These are phyloP conservation scores for Drymonia ruficornis DNA, from an alignment of 2,888 invertebrate species.

Conservation along the genomic window DNA sequence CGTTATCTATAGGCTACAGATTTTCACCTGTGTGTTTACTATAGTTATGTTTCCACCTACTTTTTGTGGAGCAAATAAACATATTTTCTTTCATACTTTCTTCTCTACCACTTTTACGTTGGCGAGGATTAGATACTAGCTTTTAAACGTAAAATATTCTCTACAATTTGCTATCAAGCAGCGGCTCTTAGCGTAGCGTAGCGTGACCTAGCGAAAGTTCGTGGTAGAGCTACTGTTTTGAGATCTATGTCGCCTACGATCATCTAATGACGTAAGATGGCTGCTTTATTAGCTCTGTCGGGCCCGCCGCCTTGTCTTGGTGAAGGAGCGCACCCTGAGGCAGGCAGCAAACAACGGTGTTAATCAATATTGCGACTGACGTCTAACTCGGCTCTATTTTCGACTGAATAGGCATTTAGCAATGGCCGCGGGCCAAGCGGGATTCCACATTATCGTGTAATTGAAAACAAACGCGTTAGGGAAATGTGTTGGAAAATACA, in stretches of 20 bases:
- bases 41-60: too few species aligned
- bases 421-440: conserved; percentile 23
- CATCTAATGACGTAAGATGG: neutral
- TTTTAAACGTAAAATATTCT: too few species aligned
- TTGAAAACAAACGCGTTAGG: conserved; percentile 21
- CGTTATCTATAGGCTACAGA: too few species aligned
- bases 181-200: too few species aligned
- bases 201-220: too few species aligned
- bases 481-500: conserved; percentile 27
- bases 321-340: neutral
- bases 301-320: neutral
- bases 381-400: conserved; percentile 12
- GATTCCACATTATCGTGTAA: conserved; percentile 17
- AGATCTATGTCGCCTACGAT: neutral
- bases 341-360: conserved; percentile 6
- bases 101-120: too few species aligned
- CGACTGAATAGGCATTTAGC: conserved; percentile 10
- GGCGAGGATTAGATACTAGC: too few species aligned
- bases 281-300: neutral
- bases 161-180: too few species aligned
- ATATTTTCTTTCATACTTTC: too few species aligned
- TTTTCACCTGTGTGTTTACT: too few species aligned
- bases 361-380: conserved; percentile 6
- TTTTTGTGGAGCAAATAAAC: too few species aligned
- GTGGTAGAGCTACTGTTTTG: neutral